Percentiles rank a stretch among this genome's conserved stretches.
phyloP scores from a whole-genome alignment of 2,797 vertebrate genomes.

The Hoplostethus mediterraneus region DNA sequence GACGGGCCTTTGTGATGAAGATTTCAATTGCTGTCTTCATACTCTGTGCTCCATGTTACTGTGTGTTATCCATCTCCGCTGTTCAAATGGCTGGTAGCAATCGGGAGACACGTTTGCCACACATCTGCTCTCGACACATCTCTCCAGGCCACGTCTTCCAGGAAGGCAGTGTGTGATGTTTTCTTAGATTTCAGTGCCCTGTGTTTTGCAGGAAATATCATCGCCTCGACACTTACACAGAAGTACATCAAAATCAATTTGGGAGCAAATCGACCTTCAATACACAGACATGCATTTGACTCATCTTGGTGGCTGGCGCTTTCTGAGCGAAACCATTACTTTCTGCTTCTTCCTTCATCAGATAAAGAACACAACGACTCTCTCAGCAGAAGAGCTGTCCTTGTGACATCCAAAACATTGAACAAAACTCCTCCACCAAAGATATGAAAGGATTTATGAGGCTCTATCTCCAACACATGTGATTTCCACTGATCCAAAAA shows the following conservation, averaged over 20 bases:
- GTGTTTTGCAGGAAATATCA: constrained; percentile 56
- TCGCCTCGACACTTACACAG: constrained; percentile 44
- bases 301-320: constrained; percentile 40
- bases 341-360: constrained; percentile 46
- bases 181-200: constrained; percentile 25
- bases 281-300: constrained; percentile 50
- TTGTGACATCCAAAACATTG: constrained; percentile 41
- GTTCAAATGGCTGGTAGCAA: constrained; percentile 41
- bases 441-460: constrained; percentile 15
- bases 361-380: constrained; percentile 45
- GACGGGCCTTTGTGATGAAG: constrained; percentile 2
- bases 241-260: constrained; percentile 58
- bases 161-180: constrained; percentile 44
- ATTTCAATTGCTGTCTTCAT: neutral
- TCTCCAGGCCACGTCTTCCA: constrained; percentile 62
- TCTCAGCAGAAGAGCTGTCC: constrained; percentile 40
- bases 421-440: constrained; percentile 13
- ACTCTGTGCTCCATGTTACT: neutral
- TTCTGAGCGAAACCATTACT: constrained; percentile 55
- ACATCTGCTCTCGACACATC: constrained; percentile 29
- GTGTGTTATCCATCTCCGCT: neutral
- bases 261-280: constrained; percentile 51
- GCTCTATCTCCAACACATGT: neutral
- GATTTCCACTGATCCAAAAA: constrained; percentile 2
- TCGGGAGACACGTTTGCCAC: constrained; percentile 45